Conservation (phyloP, 2,113 vertebrate species). For the Erinaceus europaeus region DNA sequence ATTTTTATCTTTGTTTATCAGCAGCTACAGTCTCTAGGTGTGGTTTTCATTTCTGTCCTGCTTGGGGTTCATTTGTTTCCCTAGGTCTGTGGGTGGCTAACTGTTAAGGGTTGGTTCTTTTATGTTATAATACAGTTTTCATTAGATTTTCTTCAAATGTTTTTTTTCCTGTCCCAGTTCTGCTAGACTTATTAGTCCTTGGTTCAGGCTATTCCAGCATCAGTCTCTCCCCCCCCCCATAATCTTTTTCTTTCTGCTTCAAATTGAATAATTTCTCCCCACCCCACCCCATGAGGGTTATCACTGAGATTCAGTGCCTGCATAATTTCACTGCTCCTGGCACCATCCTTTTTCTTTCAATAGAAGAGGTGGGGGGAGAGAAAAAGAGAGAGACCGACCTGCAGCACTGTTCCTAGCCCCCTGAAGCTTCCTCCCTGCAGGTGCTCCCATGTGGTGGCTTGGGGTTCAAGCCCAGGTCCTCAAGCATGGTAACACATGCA, state of each 20-base stretch:
- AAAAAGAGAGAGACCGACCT: too few species aligned
- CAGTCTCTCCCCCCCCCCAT: not conserved
- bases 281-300: too few species aligned
- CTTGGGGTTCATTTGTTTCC: not conserved
- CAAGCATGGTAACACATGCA: too few species aligned
- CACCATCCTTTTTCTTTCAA: too few species aligned
- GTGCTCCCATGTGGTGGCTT: too few species aligned
- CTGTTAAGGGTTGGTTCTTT: not conserved
- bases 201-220: not conserved
- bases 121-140: not conserved
- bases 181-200: not conserved
- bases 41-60: slow-evolving; percentile 15
- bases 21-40: slow-evolving; percentile 16
- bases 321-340: too few species aligned
- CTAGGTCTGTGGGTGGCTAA: not conserved
- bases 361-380: too few species aligned
- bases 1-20: not conserved
- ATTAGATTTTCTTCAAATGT: not conserved
- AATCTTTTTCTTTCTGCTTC: slow-evolving; percentile 13
- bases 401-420: too few species aligned
- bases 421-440: too few species aligned
- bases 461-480: too few species aligned
- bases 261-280: slow-evolving; percentile 17
- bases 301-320: too few species aligned
- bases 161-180: not conserved